A percentile compares a stretch with the other conserved stretches of the same genome.
Conservation (phyloP, 2,888 invertebrate genomes). For the Tuberolachnus salignus region DNA sequence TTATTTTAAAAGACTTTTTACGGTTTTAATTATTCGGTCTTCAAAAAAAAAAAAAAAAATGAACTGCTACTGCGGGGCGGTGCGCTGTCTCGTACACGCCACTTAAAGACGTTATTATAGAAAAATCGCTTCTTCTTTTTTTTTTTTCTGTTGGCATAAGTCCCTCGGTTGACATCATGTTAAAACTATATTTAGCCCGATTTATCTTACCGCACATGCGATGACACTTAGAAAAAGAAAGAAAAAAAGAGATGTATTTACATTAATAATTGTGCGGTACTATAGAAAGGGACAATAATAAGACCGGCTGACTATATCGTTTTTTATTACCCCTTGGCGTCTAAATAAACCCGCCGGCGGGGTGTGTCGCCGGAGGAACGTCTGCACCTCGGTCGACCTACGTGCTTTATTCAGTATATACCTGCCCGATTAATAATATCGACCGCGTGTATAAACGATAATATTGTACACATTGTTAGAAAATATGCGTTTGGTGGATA, state of each 20-base stretch:
- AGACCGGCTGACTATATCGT: background rate
- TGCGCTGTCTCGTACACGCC: conserved; percentile 1
- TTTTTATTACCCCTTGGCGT: conserved; percentile 38
- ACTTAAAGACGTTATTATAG: conserved; percentile 15
- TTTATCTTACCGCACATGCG: conserved; percentile 52
- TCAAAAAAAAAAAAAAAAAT: conserved; percentile 26
- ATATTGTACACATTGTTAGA: background rate
- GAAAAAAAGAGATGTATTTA: conserved; percentile 36
- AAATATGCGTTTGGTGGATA: background rate
- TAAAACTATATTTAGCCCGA: conserved; percentile 50
- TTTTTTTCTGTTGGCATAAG: conserved; percentile 50
- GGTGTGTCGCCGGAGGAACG: background rate
- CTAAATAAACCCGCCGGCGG: conserved; percentile 21
- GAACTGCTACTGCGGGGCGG: no score
- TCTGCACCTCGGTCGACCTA: background rate
- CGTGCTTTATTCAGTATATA: background rate
- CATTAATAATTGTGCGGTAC: conserved; percentile 24
- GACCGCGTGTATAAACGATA: background rate
- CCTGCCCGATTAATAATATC: no score
- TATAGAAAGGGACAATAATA: conserved; percentile 44
- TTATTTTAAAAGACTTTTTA: conserved; percentile 2
- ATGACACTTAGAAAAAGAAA: conserved; percentile 34
- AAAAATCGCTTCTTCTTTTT: conserved; percentile 40
- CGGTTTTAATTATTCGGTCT: conserved; percentile 22
- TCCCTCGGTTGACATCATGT: conserved; percentile 51